phyloP scores from a whole-genome alignment of 2,797 vertebrate species.

The Nannoperca australis region DNA sequence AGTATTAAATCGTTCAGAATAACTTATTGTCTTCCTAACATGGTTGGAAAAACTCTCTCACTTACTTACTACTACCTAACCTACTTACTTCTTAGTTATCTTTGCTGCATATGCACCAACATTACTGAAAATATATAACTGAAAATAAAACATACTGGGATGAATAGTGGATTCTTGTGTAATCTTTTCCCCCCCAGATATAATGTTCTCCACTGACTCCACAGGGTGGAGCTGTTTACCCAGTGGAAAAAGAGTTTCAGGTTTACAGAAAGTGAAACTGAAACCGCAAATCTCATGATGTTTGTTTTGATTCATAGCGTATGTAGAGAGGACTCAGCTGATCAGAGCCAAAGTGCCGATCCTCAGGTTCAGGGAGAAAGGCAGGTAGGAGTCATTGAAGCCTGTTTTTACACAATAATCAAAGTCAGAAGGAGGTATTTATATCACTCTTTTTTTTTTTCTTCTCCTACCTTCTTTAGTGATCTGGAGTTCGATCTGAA shows the following conservation, averaged over 20 bases:
- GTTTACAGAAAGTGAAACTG: slow-evolving; percentile 23
- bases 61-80: not conserved
- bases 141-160: not conserved
- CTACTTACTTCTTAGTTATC: not conserved
- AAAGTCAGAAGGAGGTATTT: slow-evolving; percentile 1
- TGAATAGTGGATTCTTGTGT: not conserved
- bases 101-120: not conserved
- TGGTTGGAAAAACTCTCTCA: not conserved
- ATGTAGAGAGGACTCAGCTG: slow-evolving; percentile 91
- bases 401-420: not conserved
- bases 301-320: slow-evolving; percentile 75
- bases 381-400: slow-evolving; percentile 86
- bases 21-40: not conserved
- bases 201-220: slow-evolving; percentile 25
- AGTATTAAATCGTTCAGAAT: not conserved
- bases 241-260: slow-evolving; percentile 13
- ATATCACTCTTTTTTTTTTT: slow-evolving; percentile 4
- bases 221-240: slow-evolving; percentile 68
- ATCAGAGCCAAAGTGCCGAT: slow-evolving; percentile 98
- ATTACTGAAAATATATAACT: not conserved
- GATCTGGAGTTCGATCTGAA: slow-evolving; percentile 98
- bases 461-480: slow-evolving; percentile 80
- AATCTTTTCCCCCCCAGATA: not conserved
- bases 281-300: slow-evolving; percentile 13
- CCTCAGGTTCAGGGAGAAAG: slow-evolving; percentile 95